Evolutionary conservation across 2,113 vertebrate species (phyloP), one percentile per base, ranked within the genome.

Genomic region (Jaculus jaculus): DNA sequence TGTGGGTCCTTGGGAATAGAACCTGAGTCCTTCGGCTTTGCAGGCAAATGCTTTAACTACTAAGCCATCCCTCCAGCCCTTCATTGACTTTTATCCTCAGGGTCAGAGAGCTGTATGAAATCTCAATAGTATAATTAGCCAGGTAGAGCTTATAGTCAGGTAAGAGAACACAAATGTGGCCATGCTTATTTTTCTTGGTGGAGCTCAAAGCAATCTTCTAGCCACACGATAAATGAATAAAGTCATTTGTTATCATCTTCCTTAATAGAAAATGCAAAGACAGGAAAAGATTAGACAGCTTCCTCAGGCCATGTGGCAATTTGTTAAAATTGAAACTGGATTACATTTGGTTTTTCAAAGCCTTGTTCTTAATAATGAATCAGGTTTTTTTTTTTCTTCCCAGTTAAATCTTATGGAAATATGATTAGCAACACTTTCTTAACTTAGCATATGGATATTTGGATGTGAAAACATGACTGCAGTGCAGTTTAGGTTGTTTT

Each of bases 201-300:
- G 54, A 93, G 47, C 37, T 47, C 28, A 54, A 78, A 91, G 91
- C 54, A 68, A 96, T 89, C 77, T 23, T 88, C 39, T 69, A 69
- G 69, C 21, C 18, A 3, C 34, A 9, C 54, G 87, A 68, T 42
- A 73, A n/a, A 78, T 92, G 84, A 74, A 34, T 89, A 28, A 54
- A 68, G 26, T 65, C 73, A 60, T 72, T 87, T 89, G 74, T 51
- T 7, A 51, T 47, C 9, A 39, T 39, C 28, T 92, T 82, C 34
- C 6, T 10, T 79, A 75, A 85, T 32, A 79, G 7, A 39, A 28
- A 82, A 84, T 23, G 83, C 23, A 58, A 74, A 65, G 18, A 75
- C 3, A 84, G 26, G 42, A 73, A 88, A 93, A 86, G 69, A 61
- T 23, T 61, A 79, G n/a, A 34, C 16, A 51, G 54, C 18, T 61